Percentiles rank a stretch among this genome's conserved stretches.
Conservation (phyloP, 2,113 vertebrate species). For the Chrysemys picta region DNA sequence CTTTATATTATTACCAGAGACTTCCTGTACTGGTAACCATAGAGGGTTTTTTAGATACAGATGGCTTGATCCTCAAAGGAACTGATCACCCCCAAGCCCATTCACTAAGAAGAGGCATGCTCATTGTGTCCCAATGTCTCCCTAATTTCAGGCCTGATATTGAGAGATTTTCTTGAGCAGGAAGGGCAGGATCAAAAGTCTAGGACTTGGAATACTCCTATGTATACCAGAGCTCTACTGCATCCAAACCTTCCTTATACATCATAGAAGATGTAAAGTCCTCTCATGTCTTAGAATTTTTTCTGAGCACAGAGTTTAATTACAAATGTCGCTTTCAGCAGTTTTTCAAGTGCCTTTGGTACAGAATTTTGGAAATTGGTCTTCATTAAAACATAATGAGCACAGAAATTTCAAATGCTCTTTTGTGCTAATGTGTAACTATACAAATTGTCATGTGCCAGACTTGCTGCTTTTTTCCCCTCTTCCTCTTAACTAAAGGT, state of each 20-base stretch:
- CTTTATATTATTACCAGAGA: background rate
- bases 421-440: conserved; percentile 47
- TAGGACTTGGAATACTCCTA: background rate
- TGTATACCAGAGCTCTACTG: background rate
- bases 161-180: background rate
- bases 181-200: background rate
- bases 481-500: background rate
- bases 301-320: background rate
- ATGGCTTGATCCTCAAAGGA: background rate
- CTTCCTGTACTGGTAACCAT: rapidly evolving
- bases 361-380: conserved; percentile 56
- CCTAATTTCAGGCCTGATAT: rapidly evolving
- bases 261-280: background rate
- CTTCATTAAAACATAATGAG: conserved; percentile 69
- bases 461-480: background rate
- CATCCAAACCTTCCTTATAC: conserved; percentile 22
- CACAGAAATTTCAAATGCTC: conserved; percentile 42
- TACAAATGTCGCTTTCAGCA: background rate
- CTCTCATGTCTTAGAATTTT: background rate
- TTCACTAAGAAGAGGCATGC: rapidly evolving
- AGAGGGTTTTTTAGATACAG: background rate
- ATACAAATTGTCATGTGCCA: conserved; percentile 45
- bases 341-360: conserved; percentile 43
- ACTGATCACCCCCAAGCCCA: background rate
- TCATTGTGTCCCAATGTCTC: background rate